Percentiles rank a stretch among this genome's conserved stretches.
Evolutionary conservation across 2,113 vertebrate species (phyloP).

Genomic region (Pangasianodon hypophthalmus): DNA sequence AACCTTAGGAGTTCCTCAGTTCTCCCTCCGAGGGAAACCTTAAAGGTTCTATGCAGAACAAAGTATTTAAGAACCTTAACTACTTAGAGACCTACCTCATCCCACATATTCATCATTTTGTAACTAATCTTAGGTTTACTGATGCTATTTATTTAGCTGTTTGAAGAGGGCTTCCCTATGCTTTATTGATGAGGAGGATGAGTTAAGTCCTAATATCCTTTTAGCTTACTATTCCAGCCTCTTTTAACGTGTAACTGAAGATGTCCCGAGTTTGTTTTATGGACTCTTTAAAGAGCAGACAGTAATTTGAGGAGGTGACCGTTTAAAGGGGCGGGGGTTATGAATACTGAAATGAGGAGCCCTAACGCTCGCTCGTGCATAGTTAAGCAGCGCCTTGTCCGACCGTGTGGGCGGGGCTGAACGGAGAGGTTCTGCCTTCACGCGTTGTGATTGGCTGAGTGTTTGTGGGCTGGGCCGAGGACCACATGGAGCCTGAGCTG

Average conservation of each 20-base stretch:
- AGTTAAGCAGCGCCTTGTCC: conserved; percentile 32
- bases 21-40: no score
- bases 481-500: conserved; percentile 52
- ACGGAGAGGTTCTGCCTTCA: background rate
- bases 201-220: background rate
- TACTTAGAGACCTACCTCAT: background rate
- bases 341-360: background rate
- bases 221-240: background rate
- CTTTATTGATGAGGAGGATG: background rate
- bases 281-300: background rate
- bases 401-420: conserved; percentile 54
- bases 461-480: conserved; percentile 51
- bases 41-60: background rate
- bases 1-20: background rate
- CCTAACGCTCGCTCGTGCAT: background rate
- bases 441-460: conserved; percentile 35
- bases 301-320: conserved; percentile 23
- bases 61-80: background rate
- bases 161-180: background rate
- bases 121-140: background rate
- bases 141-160: background rate
- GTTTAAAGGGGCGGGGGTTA: background rate
- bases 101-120: background rate
- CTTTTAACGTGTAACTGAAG: conserved; percentile 2
- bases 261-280: background rate